Base-by-base conservation (phyloP, 2,888 invertebrate genomes). In the Eueremaeus valkanovi region DNA sequence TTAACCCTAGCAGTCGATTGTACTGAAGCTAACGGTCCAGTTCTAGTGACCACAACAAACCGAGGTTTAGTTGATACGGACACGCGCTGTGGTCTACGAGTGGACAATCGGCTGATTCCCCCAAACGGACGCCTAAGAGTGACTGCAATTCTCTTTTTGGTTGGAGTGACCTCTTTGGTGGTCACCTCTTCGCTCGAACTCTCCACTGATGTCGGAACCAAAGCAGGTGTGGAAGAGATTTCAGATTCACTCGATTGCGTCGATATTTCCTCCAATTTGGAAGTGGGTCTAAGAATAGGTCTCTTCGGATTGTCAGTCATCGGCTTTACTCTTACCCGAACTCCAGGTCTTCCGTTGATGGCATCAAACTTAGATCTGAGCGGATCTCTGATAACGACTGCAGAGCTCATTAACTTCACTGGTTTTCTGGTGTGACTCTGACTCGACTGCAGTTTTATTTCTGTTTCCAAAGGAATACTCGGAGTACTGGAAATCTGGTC, bases 281-380 rank as follows among this genome's bases (percentile, higher is more conserved):
- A 11, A 18, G 49, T 31, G 31, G 72, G n/a, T n/a, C n/a, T n/a
- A n/a, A 51, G 18, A n/a, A 51, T 68, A 9, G 76, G 76, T n/a
- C 27, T 49, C 13, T 55, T 55, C 3, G 55, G n/a, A n/a, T n/a
- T 31, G 11, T 73, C 58, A 45, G 75, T 74, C 27, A 76, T 74
- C 8, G 79, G 79, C 31, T 75, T 51, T 11, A 78, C 76, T 45
- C 78, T 63, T 8, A 79, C 77, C 51, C 79, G 42, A n/a, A 78
- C 78, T 27, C 79, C 79, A 1, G 78, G 79, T 73, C 79, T 76
- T 1, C 74, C 76, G 24, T 72, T 76, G 66, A 77, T 75, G 11
- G 75, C 75, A 11, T 70, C 70, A 16, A 45, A 42, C 72, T 55
- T 70, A 36, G 75, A 75, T 72, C 75, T 51, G 13, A 75, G 11